Percentiles rank a stretch among this genome's conserved stretches.
Conservation (phyloP, 2,888 invertebrate genomes). For the Lottia scabra region DNA sequence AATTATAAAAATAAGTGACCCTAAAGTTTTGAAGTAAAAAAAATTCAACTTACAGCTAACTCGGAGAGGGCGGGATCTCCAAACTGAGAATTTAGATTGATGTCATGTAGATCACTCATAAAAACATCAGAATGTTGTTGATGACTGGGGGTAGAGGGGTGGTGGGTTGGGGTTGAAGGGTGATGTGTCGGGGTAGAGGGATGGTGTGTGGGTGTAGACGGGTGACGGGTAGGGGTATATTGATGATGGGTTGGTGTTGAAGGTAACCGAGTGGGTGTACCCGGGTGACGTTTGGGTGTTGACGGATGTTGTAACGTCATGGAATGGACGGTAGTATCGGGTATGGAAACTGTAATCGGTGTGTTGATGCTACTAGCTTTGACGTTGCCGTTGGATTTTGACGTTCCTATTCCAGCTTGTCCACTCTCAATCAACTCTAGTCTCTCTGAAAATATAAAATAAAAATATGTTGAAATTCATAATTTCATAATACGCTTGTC, state of each 20-base stretch:
- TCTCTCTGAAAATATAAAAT: not conserved
- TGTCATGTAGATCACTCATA: not conserved
- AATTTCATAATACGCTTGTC: too few relatives aligned
- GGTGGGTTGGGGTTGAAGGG: not conserved
- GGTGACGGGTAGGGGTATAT: not conserved
- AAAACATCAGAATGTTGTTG: not conserved
- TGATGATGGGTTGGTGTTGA: not conserved
- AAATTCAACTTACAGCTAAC: not conserved
- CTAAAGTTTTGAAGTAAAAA: too few relatives aligned
- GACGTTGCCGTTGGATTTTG: not conserved
- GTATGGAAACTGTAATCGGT: not conserved
- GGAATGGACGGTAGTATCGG: not conserved
- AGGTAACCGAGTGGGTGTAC: not conserved
- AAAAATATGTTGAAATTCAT: too few relatives aligned
- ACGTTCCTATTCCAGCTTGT: not conserved
- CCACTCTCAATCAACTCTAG: not conserved
- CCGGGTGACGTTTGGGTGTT: not conserved
- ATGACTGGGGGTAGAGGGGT: not conserved
- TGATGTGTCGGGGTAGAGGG: not conserved
- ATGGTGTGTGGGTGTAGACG: not conserved
- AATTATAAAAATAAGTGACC: too few relatives aligned
- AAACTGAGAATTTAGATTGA: not conserved
- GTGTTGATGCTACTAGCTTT: not conserved
- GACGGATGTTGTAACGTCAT: not conserved
- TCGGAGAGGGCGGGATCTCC: not conserved